Base-by-base conservation (phyloP, 64 coral and sea anemone genomes). In the Astreopora myriophthalma region DNA sequence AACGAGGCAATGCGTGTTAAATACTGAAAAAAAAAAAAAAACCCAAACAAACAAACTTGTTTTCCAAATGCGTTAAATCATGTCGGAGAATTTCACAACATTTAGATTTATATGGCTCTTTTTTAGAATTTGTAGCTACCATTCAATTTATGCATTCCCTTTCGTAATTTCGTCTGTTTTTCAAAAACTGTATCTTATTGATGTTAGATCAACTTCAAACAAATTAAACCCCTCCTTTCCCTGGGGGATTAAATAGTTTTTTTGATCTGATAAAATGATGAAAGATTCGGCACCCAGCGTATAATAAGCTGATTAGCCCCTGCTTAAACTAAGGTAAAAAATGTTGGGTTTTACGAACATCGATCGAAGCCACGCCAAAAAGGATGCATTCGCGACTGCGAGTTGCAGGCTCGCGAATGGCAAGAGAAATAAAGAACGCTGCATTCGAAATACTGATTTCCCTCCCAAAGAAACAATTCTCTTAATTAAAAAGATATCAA, bases 181-280 rank as follows among this genome's bases (percentile, higher is more conserved):
- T 29, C 44, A 71, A 52, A 51, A 82, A 24, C 27, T 80, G 89
- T 68, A 71, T 80, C 69, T 69, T 91, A 69, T 83, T 82, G 19
- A 60, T 83, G 79, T 83, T 91, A 82, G 79, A 91, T 91, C 89
- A 80, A 91, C 89, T 91, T 91, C 76, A 91, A 91, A 91, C 89
- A 91, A 91, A 91, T 91, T 91, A 91, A 91, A 72, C 22, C 76
- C 46, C 65, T 32, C 76, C 77, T 65, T 64, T 64, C 57, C n/a
- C 34, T n/a, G 31, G 20, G 48, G 27, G 55, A 64, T 23, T 57
- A 63, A 83, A 83, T 65, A 63, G 79, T 39, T 64, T 83, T 83
- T 37, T 64, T 83, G 55, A 63, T 83, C 34, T 38, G 55, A 83
- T 83, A 64, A 83, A 65, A 34, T 34, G 79, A 83, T 83, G 65